Conservation (phyloP, 1,140 invertebrate species). For the Pseudomyrmex sp. region DNA sequence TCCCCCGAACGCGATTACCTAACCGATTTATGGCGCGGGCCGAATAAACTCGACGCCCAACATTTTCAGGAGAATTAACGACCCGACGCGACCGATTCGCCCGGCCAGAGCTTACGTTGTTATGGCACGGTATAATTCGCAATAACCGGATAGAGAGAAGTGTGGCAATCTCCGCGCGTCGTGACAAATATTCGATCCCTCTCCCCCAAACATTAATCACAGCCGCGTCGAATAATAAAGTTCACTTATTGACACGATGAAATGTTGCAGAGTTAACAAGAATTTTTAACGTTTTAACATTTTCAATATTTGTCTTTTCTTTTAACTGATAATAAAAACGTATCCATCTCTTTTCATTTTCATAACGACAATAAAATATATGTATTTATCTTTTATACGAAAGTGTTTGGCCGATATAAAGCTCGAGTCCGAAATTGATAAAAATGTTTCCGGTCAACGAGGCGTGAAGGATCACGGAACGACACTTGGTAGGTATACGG, state of each 20-base stretch:
- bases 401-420: too few species aligned
- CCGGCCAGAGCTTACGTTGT: neutral
- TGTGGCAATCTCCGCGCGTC: neutral
- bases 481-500: constrained; percentile 26
- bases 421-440: constrained; percentile 21
- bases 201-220: neutral
- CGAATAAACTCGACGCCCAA: constrained; percentile 59
- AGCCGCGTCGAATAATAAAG: constrained; percentile 9
- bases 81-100: constrained; percentile 10
- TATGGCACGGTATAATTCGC: constrained; percentile 42
- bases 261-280: too few species aligned
- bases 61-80: constrained; percentile 60
- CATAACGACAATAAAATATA: too few species aligned
- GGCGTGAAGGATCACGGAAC: constrained; percentile 12
- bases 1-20: constrained; percentile 57
- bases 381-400: too few species aligned
- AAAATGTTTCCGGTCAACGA: constrained; percentile 34
- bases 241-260: neutral
- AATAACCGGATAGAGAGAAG: constrained; percentile 41
- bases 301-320: too few species aligned
- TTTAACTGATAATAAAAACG: too few species aligned
- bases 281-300: too few species aligned
- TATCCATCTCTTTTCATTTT: too few species aligned
- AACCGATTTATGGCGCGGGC: constrained; percentile 61
- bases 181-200: constrained; percentile 21